Conservation (phyloP, 2,113 vertebrate species). For the Pollachius pollachius region DNA sequence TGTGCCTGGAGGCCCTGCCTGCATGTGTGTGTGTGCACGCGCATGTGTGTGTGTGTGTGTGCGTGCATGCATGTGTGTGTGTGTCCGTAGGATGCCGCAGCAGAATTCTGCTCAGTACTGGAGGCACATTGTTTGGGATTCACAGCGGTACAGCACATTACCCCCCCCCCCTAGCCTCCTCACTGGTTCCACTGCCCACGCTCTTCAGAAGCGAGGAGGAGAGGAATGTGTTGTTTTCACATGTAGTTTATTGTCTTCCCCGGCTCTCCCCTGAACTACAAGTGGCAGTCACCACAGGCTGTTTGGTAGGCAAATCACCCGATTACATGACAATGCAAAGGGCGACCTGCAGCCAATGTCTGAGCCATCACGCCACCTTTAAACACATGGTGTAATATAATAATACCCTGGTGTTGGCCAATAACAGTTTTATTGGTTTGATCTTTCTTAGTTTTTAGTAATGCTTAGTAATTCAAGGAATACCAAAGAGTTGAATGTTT, state of each 20-base stretch:
- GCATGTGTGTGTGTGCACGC: conserved; percentile 3
- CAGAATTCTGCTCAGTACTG: conserved; percentile 54
- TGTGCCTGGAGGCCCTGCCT: conserved; percentile 30
- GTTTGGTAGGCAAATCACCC: too few species aligned
- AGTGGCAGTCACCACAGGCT: too few species aligned
- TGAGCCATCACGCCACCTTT: too few species aligned
- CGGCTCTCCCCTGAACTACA: not conserved
- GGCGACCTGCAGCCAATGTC: too few species aligned
- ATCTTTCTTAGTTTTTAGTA: too few species aligned
- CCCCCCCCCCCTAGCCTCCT: conserved; percentile 48
- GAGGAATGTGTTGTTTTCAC: conserved; percentile 64
- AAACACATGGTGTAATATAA: too few species aligned
- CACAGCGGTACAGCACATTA: conserved; percentile 57
- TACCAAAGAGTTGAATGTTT: too few species aligned
- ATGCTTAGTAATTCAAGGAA: too few species aligned
- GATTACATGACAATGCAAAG: too few species aligned
- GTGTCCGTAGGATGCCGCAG: not conserved
- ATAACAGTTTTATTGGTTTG: too few species aligned
- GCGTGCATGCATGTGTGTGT: conserved; percentile 16
- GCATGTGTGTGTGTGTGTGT: conserved; percentile 14
- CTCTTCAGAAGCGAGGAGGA: conserved; percentile 38
- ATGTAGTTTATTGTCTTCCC: conserved; percentile 37
- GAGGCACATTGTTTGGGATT: conserved; percentile 60
- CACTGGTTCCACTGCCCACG: conserved; percentile 57
- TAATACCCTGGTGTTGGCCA: too few species aligned